Evolutionary conservation across 2,888 invertebrate species (phyloP), one percentile per base, ranked within the genome.

Genomic region (Ornithoptera alexandrae): DNA sequence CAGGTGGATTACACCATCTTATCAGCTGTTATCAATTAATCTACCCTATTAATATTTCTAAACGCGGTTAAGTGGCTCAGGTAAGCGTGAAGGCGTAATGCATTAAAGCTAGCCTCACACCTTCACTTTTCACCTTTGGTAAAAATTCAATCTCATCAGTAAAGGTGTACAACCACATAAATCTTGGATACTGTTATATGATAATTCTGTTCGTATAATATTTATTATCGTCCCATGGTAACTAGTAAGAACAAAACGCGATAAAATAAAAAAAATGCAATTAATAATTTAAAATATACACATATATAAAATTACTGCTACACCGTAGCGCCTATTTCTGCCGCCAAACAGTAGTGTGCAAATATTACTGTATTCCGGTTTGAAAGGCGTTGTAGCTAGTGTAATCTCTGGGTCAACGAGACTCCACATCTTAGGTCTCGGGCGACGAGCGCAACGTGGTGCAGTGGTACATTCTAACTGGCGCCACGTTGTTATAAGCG

Each of bases 21-120:
- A 75, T 71, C 70, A 76, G 76, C 65, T 17, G 78, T 84, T 84
- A 84, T 83, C 84, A 79, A 74, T 77, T 84, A 84, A 84, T 82
- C 82, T 77, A 69, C 65, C 71, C 65, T 59, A 63, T 65, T 56
- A 56, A 22, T 18, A 36, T 46, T 50, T 58, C 46, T 63, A 59
- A 68, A 63, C 22, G 67, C 72, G 67, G 73, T 62, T 67, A 42
- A 67, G 63, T 65, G 22, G 30, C 58, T 60, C 56, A 61, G 50
- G 60, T 24, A 46, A 46, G 30, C 30, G 30, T 30, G 30, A 30
- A 30, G 30, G 30, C 5, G 30, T 46, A 59, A 20, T 36, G 60
- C 63, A 67, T 63, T 56, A 39, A 56, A 46, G 62, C 24, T 30
- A 53, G 22, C 22, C 1, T 62, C 46, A 62, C 39, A 5, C 36